Evolutionary conservation across 2,113 vertebrate species (phyloP).

Genomic region (Euleptes europaea): DNA sequence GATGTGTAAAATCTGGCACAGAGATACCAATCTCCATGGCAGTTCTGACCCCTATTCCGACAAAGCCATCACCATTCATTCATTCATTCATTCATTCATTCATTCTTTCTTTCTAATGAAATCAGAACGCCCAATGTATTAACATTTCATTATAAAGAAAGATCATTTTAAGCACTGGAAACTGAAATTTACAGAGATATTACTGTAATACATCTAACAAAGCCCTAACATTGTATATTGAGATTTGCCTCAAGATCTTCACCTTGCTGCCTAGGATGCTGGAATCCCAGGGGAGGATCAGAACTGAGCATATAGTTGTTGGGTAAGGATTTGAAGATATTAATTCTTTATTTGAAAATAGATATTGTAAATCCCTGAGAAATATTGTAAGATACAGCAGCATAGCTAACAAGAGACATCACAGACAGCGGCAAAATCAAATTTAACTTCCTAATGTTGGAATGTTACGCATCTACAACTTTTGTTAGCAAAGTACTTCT

Average conservation of each 20-base stretch:
- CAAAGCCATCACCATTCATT: background rate
- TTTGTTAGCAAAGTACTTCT: background rate
- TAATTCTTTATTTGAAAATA: slow-evolving; percentile 13
- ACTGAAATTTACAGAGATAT: background rate
- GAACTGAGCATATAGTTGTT: background rate
- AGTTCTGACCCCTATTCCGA: background rate
- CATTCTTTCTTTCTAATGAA: background rate
- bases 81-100: background rate
- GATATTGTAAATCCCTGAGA: background rate
- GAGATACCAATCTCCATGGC: background rate
- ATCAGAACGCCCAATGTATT: background rate
- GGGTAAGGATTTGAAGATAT: background rate
- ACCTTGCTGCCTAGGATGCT: background rate
- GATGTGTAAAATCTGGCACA: background rate
- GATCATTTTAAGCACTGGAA: background rate
- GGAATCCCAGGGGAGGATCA: background rate
- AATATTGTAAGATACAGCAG: background rate
- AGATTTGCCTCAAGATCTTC: slow-evolving; percentile 5
- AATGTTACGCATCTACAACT: background rate
- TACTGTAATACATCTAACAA: background rate
- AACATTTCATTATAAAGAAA: background rate
- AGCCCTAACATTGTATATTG: background rate
- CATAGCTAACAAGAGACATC: background rate
- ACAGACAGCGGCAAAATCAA: background rate
- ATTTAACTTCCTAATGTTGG: background rate